Base-by-base conservation (phyloP, 2,797 vertebrate species). In the Neosilurus mollespiculum region DNA sequence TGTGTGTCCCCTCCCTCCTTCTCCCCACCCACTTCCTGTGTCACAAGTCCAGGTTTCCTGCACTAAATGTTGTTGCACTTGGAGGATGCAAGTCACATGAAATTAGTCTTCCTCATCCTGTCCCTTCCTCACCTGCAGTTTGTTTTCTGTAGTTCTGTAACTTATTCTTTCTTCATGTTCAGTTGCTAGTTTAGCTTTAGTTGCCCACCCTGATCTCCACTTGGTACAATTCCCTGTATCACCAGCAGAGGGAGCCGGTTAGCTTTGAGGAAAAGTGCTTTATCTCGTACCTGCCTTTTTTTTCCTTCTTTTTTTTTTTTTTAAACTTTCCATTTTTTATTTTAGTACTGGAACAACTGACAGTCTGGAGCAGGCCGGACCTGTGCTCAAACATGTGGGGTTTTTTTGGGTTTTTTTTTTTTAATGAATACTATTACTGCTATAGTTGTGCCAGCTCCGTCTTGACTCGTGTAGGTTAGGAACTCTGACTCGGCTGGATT, bases 41-140 rank as follows among this genome's bases (percentile, higher is more conserved):
- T 91, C 88, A 78, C 87, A 65, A 84, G 83, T 78, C 90, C 85
- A 81, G 56, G 86, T 92, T 91, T 86, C 87, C 88, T 89, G 85
- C 91, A 93, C 91, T 85, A 86, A 89, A 88, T 87, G 81, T 85
- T 84, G 87, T 90, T 90, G 86, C 92, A 93, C 92, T 91, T 86
- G 81, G 85, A 91, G 86, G 86, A 86, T 85, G 86, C 85, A 53
- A 85, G 78, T 92, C 91, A 89, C 89, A 6, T 71, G 61, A 65
- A 82, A 75, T 66, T 69, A 77, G 65, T 22, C 82, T 87, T 83
- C 85, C 81, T 53, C 61, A 30, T 59, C 54, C 70, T 53, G 49
- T 34, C 75, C n/a, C 80, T 87, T 93, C 88, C 67, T 90, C 90
- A 90, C 90, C 58, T 73, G 76, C 85, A 84, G 16, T 78, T 88